Evolutionary conservation across 2,113 vertebrate species (phyloP).

Genomic region (Axis porcinus): DNA sequence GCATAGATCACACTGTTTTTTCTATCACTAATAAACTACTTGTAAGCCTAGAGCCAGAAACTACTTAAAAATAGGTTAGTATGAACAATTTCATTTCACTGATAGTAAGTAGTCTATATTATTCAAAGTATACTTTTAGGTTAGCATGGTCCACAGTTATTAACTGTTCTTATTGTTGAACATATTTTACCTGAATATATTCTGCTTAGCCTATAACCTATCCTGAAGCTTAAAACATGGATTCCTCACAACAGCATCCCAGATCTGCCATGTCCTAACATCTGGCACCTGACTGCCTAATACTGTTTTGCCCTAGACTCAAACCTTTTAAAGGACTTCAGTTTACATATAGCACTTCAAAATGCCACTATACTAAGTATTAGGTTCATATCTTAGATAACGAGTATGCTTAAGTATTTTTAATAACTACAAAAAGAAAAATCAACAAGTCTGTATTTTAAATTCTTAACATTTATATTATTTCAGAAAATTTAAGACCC

Average conservation of each 20-base stretch:
- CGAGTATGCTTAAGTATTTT: neutral
- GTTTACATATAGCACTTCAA: neutral
- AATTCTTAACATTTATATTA: neutral
- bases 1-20: neutral
- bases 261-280: neutral
- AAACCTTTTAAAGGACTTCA: neutral
- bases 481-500: neutral
- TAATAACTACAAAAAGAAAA: neutral
- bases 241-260: neutral
- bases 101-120: neutral
- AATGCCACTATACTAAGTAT: neutral
- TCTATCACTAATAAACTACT: neutral
- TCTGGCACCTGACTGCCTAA: neutral
- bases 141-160: neutral
- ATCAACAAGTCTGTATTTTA: neutral
- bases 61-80: neutral
- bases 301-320: neutral
- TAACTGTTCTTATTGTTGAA: neutral
- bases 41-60: neutral
- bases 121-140: neutral
- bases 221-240: neutral
- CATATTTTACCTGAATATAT: neutral
- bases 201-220: neutral
- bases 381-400: neutral
- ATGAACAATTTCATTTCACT: neutral